phyloP scores from a whole-genome alignment of 2,113 vertebrate genomes.

The Oryzias melastigma region DNA sequence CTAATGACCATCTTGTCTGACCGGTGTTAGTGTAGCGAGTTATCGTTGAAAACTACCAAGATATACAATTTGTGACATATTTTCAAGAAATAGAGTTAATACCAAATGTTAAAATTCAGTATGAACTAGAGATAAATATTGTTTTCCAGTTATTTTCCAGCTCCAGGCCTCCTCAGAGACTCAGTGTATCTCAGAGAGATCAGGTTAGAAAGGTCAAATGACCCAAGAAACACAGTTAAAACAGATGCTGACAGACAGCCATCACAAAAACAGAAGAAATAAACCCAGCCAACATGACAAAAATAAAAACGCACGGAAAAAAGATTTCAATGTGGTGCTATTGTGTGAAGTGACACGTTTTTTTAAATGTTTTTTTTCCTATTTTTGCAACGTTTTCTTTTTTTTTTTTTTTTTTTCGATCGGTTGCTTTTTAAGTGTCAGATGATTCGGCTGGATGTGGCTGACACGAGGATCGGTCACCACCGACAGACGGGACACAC shows the following conservation, averaged over 20 bases:
- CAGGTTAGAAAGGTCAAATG: conserved; percentile 62
- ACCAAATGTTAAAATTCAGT: conserved; percentile 73
- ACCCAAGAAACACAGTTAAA: conserved; percentile 61
- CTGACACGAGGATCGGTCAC: conserved; percentile 65
- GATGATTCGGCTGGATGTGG: conserved; percentile 61
- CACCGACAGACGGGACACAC: conserved; percentile 69
- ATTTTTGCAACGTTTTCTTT: conserved; percentile 25
- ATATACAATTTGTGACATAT: conserved; percentile 85
- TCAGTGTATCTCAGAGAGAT: conserved; percentile 56
- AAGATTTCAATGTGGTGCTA: conserved; percentile 57
- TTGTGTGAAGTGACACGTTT: conserved; percentile 37
- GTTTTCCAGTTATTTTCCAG: conserved; percentile 71
- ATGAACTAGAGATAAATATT: conserved; percentile 86
- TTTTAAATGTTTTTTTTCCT: conserved; percentile 11
- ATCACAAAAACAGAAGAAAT: conserved; percentile 63
- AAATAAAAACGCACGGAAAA: conserved; percentile 60
- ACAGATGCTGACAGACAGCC: conserved; percentile 51
- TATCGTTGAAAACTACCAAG: conserved; percentile 86
- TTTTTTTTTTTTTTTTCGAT: conserved; percentile 42
- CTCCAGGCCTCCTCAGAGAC: conserved; percentile 54
- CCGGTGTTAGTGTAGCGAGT: conserved; percentile 77
- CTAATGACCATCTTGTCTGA: conserved; percentile 59
- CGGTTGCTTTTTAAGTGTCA: conserved; percentile 60
- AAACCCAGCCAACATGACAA: conserved; percentile 68
- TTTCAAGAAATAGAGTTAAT: conserved; percentile 80